phyloP scores from a whole-genome alignment of 2,113 vertebrate species.

The Laticauda laticaudata region DNA sequence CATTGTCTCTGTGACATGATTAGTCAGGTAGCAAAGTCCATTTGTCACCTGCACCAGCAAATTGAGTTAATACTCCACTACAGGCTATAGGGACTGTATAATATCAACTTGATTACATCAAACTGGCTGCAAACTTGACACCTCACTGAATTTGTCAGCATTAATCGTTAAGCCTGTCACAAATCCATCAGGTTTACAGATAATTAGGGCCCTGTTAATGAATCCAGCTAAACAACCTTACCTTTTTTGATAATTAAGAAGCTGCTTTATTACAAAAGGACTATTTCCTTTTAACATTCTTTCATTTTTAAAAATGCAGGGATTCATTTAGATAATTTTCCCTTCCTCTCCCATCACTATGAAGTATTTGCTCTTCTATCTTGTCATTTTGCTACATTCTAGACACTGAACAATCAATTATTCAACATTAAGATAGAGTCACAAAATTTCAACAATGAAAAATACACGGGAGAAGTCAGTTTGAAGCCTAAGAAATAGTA shows the following conservation, averaged over 20 bases:
- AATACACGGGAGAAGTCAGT: slow-evolving; percentile 69
- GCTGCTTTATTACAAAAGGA: slow-evolving; percentile 83
- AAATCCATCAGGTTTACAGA: slow-evolving; percentile 99
- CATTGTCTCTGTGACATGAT: slow-evolving; percentile 98
- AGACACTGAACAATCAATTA: slow-evolving; percentile 85
- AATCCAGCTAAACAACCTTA: slow-evolving; percentile 91
- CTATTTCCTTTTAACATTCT: slow-evolving; percentile 79
- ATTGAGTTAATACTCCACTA: slow-evolving; percentile 94
- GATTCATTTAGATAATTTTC: slow-evolving; percentile 83
- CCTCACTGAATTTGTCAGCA: slow-evolving; percentile 99
- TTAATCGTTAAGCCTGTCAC: slow-evolving; percentile 98
- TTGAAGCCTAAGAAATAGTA: slow-evolving; percentile 63
- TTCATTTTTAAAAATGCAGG: slow-evolving; percentile 72
- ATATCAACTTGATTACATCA: slow-evolving; percentile 99
- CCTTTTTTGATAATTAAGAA: slow-evolving; percentile 96
- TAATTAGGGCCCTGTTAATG: slow-evolving; percentile 99
- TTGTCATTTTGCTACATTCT: slow-evolving; percentile 82
- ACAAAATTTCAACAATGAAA: slow-evolving; percentile 80
- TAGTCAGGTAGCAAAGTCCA: slow-evolving; percentile 99
- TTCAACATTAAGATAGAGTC: slow-evolving; percentile 80
- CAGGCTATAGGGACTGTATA: slow-evolving; percentile 92
- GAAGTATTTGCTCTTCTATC: slow-evolving; percentile 78
- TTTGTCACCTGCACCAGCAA: slow-evolving; percentile 97
- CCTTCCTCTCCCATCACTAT: slow-evolving; percentile 79
- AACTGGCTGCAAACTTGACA: slow-evolving; percentile 96